These are phyloP conservation scores for Pollachius pollachius DNA, from an alignment of 2,113 vertebrate species.

Conservation along the genomic window DNA sequence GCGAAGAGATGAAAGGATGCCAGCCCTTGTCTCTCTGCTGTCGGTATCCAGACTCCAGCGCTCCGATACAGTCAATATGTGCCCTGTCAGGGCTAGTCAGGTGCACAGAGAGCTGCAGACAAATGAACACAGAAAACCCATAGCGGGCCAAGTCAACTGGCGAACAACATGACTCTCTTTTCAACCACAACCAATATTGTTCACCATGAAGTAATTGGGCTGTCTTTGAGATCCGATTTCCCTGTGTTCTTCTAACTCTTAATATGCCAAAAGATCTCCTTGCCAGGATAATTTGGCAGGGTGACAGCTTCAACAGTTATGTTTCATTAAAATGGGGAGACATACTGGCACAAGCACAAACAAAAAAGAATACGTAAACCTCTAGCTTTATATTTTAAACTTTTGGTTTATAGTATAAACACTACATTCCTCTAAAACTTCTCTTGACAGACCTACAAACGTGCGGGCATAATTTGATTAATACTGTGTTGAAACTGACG, in stretches of 20 bases:
- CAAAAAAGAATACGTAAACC: not conserved
- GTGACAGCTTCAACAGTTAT: slow-evolving; percentile 37
- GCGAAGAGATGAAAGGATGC: slow-evolving; percentile 3
- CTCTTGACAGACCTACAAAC: too few relatives aligned
- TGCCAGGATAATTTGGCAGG: slow-evolving; percentile 43
- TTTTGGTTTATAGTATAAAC: not conserved
- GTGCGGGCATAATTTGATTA: slow-evolving; percentile 36
- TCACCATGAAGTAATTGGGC: slow-evolving; percentile 41
- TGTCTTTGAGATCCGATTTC: slow-evolving; percentile 43
- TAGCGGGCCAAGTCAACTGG: slow-evolving; percentile 33
- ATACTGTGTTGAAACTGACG: slow-evolving; percentile 33
- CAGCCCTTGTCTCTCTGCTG: not conserved
- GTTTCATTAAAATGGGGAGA: slow-evolving; percentile 41
- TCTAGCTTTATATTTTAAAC: not conserved
- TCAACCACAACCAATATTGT: slow-evolving; percentile 41
- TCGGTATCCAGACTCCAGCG: slow-evolving; percentile 27
- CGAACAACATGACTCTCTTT: slow-evolving; percentile 26
- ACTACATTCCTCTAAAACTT: too few relatives aligned
- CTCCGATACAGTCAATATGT: slow-evolving; percentile 46
- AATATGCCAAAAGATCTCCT: slow-evolving; percentile 36
- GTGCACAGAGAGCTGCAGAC: slow-evolving; percentile 24
- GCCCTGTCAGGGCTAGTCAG: slow-evolving; percentile 41
- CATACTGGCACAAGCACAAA: slow-evolving; percentile 5
- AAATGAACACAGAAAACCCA: slow-evolving; percentile 42
- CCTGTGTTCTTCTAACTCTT: slow-evolving; percentile 34